A percentile compares a stretch with the other conserved stretches of the same genome.
Conservation (phyloP, 2,113 vertebrate genomes). For the Uria aalge region DNA sequence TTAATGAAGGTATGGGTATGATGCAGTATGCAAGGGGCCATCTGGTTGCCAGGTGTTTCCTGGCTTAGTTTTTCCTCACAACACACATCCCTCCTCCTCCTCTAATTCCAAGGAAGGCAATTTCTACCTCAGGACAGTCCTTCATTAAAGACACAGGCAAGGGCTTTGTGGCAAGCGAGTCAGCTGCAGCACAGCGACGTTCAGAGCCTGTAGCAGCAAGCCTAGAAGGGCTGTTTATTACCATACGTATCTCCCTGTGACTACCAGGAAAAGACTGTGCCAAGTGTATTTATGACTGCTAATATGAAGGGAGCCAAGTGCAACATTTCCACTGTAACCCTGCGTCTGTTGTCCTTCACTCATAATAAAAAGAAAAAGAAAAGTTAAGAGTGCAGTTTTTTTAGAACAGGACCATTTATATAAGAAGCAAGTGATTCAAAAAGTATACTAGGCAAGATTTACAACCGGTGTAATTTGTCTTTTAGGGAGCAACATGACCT, state of each 20-base stretch:
- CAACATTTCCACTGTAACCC: neutral
- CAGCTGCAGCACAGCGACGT: neutral
- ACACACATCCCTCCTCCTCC: neutral
- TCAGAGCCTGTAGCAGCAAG: neutral
- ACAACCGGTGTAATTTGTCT: neutral
- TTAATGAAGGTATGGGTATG: slow-evolving; percentile 32
- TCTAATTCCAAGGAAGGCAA: slow-evolving; percentile 27
- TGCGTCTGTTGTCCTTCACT: neutral
- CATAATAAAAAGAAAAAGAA: neutral
- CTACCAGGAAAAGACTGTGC: neutral
- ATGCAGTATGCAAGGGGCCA: neutral
- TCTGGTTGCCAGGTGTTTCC: slow-evolving; percentile 53
- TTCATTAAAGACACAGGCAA: neutral
- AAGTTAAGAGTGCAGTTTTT: neutral
- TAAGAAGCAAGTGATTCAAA: neutral
- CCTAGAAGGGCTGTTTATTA: neutral
- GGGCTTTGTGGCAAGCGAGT: neutral
- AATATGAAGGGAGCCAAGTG: neutral
- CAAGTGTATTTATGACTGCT: neutral
- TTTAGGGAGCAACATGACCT: neutral
- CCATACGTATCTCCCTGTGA: neutral
- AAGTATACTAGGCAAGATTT: neutral
- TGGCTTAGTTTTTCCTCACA: slow-evolving; percentile 35
- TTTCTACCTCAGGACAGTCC: neutral
- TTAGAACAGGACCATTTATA: neutral